These are phyloP conservation scores for Cancer borealis DNA, from an alignment of 2,888 invertebrate genomes.

Conservation along the genomic window DNA sequence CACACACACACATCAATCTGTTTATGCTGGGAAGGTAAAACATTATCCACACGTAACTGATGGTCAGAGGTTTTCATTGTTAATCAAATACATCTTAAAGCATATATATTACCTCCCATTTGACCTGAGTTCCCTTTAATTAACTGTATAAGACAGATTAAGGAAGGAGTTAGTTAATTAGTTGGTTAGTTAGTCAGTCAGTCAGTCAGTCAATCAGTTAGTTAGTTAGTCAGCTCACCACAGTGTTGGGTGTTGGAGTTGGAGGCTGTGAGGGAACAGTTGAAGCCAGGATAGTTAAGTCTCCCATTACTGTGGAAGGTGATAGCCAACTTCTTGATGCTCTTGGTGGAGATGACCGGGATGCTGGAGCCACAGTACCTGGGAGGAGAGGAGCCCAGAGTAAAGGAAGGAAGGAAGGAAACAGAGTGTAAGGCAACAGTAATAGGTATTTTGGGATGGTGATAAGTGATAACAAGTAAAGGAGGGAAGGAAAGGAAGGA, in stretches of 20 bases:
- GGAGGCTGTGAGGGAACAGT: slow-evolving; percentile 46
- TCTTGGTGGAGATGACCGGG: slow-evolving; percentile 49
- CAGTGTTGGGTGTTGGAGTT: slow-evolving; percentile 59
- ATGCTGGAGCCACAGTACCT: slow-evolving; percentile 54
- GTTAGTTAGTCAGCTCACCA: slow-evolving; percentile 26
- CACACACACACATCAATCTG: neutral
- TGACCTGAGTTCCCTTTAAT: no score
- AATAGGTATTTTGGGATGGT: neutral
- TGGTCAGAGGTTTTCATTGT: no score
- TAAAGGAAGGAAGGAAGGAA: neutral
- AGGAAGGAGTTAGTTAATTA: neutral
- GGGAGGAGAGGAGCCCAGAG: neutral
- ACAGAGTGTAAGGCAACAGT: neutral
- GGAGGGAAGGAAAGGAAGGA: neutral
- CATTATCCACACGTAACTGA: neutral
- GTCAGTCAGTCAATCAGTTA: no score
- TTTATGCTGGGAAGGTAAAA: neutral
- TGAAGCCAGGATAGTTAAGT: slow-evolving; percentile 53
- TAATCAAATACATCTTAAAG: no score
- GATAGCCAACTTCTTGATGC: slow-evolving; percentile 10
- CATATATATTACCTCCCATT: no score
- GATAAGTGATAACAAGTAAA: neutral
- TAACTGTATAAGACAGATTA: no score
- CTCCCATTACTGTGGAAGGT: slow-evolving; percentile 54
- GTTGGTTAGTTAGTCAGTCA: neutral